A percentile compares a stretch with the other conserved stretches of the same genome.
phyloP scores from a whole-genome alignment of 2,797 vertebrate species.

The Microctenopoma steveboyesi region DNA sequence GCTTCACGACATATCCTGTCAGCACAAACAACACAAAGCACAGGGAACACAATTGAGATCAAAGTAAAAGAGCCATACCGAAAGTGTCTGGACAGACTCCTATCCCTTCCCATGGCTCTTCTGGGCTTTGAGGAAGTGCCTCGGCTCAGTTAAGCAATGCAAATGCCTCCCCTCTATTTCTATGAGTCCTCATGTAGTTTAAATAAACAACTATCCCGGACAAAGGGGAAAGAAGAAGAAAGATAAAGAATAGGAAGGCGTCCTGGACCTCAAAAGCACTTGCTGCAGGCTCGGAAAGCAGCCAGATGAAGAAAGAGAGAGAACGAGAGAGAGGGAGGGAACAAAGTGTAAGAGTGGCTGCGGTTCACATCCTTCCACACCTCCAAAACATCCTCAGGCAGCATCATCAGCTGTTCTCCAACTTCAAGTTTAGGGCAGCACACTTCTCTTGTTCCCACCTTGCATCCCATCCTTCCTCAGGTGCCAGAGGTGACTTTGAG shows the following conservation, averaged over 20 bases:
- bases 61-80: conserved; percentile 84
- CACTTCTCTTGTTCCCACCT: conserved; percentile 39
- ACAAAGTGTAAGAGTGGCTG: conserved; percentile 39
- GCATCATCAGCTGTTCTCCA: conserved; percentile 53
- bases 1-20: conserved; percentile 28
- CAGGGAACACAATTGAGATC: conserved; percentile 31
- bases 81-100: conserved; percentile 93
- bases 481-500: conserved; percentile 25
- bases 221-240: conserved; percentile 39
- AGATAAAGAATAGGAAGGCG: conserved; percentile 33
- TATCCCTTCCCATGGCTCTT: conserved; percentile 90
- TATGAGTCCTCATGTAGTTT: conserved; percentile 65
- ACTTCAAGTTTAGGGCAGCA: conserved; percentile 31
- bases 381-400: conserved; percentile 63
- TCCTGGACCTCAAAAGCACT: conserved; percentile 57
- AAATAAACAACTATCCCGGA: conserved; percentile 54
- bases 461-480: conserved; percentile 19
- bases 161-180: conserved; percentile 51
- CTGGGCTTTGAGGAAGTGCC: conserved; percentile 65
- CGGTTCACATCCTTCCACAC: conserved; percentile 57
- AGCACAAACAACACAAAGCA: conserved; percentile 49
- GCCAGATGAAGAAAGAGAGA: conserved; percentile 52
- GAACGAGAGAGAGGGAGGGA: conserved; percentile 53
- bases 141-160: conserved; percentile 54
- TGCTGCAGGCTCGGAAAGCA: conserved; percentile 59